Evolutionary conservation across 2,797 vertebrate species (phyloP).

Genomic region (Chelidonichthys spinosus): DNA sequence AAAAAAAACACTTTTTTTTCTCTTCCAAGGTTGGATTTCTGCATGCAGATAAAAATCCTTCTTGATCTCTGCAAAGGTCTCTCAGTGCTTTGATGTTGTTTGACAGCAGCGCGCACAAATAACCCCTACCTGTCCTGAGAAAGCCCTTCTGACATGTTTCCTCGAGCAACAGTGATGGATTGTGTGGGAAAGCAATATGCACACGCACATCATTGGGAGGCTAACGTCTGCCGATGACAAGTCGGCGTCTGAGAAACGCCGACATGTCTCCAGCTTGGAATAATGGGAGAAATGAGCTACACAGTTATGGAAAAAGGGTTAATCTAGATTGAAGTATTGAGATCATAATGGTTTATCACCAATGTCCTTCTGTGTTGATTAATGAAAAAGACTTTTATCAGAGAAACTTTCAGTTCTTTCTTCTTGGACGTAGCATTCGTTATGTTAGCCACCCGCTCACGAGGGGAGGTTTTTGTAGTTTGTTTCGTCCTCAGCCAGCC

Average conservation of each 20-base stretch:
- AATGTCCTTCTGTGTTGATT: neutral
- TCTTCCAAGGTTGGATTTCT: slow-evolving; percentile 54
- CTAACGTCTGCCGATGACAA: slow-evolving; percentile 25
- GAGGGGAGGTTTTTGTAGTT: slow-evolving; percentile 2
- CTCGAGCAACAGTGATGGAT: slow-evolving; percentile 53
- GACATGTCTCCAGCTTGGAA: neutral
- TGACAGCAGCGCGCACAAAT: slow-evolving; percentile 62
- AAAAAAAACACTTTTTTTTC: slow-evolving; percentile 18
- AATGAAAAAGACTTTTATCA: neutral
- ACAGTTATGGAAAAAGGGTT: neutral
- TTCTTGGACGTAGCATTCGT: neutral
- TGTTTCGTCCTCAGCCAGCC: neutral
- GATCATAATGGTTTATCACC: neutral
- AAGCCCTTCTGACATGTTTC: slow-evolving; percentile 64
- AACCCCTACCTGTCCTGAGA: slow-evolving; percentile 55
- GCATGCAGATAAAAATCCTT: slow-evolving; percentile 61
- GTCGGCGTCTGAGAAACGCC: neutral
- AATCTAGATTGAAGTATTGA: neutral
- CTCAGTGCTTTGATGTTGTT: slow-evolving; percentile 60
- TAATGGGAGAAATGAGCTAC: neutral
- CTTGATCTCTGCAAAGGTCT: slow-evolving; percentile 67
- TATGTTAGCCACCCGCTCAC: neutral
- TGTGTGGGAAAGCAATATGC: slow-evolving; percentile 48
- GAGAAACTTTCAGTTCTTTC: no score
- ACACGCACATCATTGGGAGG: slow-evolving; percentile 35